Conservation (phyloP, 2,888 invertebrate genomes). For the Koerneria pararmatus region DNA sequence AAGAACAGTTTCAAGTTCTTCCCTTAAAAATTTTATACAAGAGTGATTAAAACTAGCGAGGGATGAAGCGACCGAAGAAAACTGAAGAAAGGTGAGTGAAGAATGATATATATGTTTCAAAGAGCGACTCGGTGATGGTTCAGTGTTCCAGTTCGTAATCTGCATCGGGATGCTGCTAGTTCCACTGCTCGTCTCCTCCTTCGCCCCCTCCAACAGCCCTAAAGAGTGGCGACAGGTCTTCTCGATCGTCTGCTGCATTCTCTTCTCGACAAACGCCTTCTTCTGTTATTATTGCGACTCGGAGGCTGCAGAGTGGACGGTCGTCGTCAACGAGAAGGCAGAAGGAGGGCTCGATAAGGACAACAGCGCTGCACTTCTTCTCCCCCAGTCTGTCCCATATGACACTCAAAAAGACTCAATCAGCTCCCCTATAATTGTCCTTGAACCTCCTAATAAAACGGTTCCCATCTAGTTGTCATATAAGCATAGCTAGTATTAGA, state of each 20-base stretch:
- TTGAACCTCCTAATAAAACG: too few species aligned
- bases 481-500: too few species aligned
- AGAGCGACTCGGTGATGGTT: neutral
- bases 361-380: too few species aligned
- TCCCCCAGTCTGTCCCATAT: too few species aligned
- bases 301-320: constrained; percentile 31
- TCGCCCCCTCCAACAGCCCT: constrained; percentile 39
- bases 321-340: too few species aligned
- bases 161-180: constrained; percentile 36
- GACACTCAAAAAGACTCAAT: too few species aligned
- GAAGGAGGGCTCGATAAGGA: too few species aligned
- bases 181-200: constrained; percentile 32
- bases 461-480: too few species aligned
- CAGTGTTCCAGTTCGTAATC: constrained; percentile 32
- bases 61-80: too few species aligned
- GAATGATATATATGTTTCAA: neutral
- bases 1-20: neutral
- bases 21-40: neutral
- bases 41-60: too few species aligned
- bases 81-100: neutral
- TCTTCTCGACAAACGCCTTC: constrained; percentile 31
- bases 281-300: constrained; percentile 39
- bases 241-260: constrained; percentile 26
- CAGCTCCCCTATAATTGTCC: too few species aligned
- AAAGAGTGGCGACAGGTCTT: constrained; percentile 28